A percentile compares a stretch with the other conserved stretches of the same genome.
These are phyloP conservation scores for Planiliza haematocheilus DNA, from an alignment of 2,113 vertebrate species.

Conservation along the genomic window DNA sequence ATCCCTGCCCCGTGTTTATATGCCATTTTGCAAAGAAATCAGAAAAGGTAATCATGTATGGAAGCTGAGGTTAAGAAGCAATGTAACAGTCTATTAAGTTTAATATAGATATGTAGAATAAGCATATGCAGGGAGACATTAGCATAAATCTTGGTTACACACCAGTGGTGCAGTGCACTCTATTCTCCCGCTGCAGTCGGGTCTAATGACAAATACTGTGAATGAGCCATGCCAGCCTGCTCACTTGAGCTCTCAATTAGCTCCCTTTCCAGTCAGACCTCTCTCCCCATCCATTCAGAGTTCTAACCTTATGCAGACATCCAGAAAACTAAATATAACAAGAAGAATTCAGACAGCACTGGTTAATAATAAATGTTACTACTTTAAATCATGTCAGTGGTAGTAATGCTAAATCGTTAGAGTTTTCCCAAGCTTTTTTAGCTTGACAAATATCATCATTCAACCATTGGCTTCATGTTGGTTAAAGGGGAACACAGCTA, in stretches of 20 bases:
- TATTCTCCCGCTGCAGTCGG: conserved; percentile 76
- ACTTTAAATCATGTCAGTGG: background rate
- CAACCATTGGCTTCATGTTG: too few relatives aligned
- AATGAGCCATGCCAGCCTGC: conserved; percentile 78
- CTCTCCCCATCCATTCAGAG: conserved; percentile 41
- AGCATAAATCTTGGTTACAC: conserved; percentile 99
- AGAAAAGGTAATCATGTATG: conserved; percentile 99
- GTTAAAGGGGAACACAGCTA: too few relatives aligned
- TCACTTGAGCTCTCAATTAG: conserved; percentile 86
- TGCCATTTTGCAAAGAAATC: conserved; percentile 97
- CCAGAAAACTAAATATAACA: conserved; percentile 11
- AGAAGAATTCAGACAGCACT: conserved; percentile 10
- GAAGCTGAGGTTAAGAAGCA: conserved; percentile 99
- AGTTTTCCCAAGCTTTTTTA: too few relatives aligned
- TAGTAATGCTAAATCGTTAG: too few relatives aligned
- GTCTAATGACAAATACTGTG: conserved; percentile 84
- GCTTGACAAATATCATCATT: too few relatives aligned
- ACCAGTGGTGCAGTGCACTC: conserved; percentile 82
- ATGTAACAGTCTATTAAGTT: conserved; percentile 99
- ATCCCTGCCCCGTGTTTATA: conserved; percentile 96
- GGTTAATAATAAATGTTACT: background rate
- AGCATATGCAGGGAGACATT: conserved; percentile 98
- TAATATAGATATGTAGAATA: conserved; percentile 99
- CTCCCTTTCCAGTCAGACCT: conserved; percentile 53
- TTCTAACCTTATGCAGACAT: conserved; percentile 20